These are phyloP conservation scores for Phytoseiulus persimilis DNA, from an alignment of 2,888 invertebrate species.

Conservation along the genomic window DNA sequence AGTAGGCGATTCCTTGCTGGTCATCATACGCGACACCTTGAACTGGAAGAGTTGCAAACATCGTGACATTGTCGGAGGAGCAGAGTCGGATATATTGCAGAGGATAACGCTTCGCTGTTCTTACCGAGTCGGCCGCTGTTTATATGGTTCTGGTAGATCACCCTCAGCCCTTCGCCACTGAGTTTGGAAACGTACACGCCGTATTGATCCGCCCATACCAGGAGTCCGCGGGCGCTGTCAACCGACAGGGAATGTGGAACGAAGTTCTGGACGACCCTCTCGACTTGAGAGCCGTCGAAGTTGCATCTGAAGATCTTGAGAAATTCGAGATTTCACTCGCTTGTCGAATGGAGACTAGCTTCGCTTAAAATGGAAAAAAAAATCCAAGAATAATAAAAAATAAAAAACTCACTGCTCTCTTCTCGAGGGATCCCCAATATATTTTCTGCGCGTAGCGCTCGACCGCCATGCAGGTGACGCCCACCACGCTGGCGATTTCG, in stretches of 20 bases:
- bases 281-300: slow-evolving; percentile 63
- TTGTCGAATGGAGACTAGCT: too few relatives aligned
- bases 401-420: slow-evolving; percentile 64
- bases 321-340: not conserved
- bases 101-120: not conserved
- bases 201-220: slow-evolving; percentile 27
- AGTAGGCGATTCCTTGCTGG: not conserved
- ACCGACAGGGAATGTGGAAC: slow-evolving; percentile 9
- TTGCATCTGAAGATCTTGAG: slow-evolving; percentile 63
- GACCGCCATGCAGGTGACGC: slow-evolving; percentile 63
- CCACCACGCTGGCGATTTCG: not conserved
- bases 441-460: slow-evolving; percentile 83
- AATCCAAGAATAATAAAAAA: too few relatives aligned
- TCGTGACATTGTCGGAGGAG: not conserved
- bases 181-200: slow-evolving; percentile 14
- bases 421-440: slow-evolving; percentile 80
- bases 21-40: slow-evolving; percentile 18
- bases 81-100: not conserved
- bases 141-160: slow-evolving; percentile 7
- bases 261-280: slow-evolving; percentile 57
- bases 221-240: slow-evolving; percentile 21
- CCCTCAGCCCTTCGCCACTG: slow-evolving; percentile 9
- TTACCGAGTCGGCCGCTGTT: slow-evolving; percentile 29
- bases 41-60: not conserved
- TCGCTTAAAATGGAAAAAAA: too few relatives aligned